Evolutionary conservation across 2,113 vertebrate genomes (phyloP).

Genomic region (Aldabrachelys gigantea): DNA sequence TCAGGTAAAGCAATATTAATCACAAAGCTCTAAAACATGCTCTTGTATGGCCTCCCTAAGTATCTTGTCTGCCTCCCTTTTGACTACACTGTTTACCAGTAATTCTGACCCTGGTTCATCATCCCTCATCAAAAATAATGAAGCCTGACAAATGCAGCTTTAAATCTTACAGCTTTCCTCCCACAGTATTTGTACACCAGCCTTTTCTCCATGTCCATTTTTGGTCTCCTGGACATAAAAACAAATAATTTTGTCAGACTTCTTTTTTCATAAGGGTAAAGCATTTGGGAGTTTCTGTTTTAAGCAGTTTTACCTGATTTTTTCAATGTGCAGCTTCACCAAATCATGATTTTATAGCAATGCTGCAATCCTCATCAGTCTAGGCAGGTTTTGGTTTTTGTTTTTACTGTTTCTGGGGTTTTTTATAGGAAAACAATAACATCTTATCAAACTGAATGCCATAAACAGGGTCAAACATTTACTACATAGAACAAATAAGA

Average conservation of each 20-base stretch:
- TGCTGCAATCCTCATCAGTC: not conserved
- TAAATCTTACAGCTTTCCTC: not conserved
- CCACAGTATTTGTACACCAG: not conserved
- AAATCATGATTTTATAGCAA: not conserved
- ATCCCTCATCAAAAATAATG: not conserved
- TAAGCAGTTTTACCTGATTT: not conserved
- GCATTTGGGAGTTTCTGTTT: not conserved
- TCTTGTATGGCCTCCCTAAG: not conserved
- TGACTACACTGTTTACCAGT: rapidly evolving
- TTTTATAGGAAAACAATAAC: not conserved
- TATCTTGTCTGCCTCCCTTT: not conserved
- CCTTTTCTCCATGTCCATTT: not conserved
- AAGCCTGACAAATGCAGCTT: not conserved
- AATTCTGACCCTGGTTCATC: not conserved
- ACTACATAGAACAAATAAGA: not conserved
- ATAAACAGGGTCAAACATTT: not conserved
- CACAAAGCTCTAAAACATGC: not conserved
- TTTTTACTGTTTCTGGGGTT: not conserved
- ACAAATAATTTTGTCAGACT: not conserved
- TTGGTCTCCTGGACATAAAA: not conserved
- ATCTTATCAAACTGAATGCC: not conserved
- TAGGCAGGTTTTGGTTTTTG: not conserved
- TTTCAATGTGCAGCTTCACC: not conserved
- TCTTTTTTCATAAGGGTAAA: not conserved
- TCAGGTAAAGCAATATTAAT: not conserved